Conservation (phyloP, 2,113 vertebrate species). For the Ploceus nigricollis region DNA sequence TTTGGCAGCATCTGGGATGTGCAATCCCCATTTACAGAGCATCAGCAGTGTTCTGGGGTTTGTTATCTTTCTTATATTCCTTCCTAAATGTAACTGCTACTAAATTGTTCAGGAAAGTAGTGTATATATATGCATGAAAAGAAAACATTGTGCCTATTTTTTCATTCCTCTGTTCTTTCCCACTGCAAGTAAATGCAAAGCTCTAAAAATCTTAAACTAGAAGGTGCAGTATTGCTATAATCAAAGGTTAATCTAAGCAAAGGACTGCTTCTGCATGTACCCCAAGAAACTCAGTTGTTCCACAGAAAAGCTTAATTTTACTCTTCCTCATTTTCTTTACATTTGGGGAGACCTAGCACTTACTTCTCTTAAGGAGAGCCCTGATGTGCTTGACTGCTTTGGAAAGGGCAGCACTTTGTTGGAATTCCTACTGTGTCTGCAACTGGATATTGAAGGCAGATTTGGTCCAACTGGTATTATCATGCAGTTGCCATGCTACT, state of each 20-base stretch:
- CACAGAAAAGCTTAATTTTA: neutral
- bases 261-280: neutral
- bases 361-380: neutral
- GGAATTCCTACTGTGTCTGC: neutral
- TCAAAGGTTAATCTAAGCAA: neutral
- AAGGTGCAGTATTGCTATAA: neutral
- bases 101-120: neutral
- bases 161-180: neutral
- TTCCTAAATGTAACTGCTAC: neutral
- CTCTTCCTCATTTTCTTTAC: neutral
- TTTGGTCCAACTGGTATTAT: neutral
- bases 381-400: neutral
- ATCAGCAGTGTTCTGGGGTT: neutral
- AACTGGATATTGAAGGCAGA: neutral
- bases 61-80: neutral
- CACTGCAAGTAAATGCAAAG: slow-evolving; percentile 7
- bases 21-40: neutral
- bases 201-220: neutral
- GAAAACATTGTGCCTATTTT: neutral
- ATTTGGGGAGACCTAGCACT: neutral
- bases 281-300: neutral
- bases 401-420: neutral
- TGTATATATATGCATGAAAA: neutral
- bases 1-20: neutral
- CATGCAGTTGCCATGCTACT: neutral